Conservation (phyloP, 2,113 vertebrate species). For the Emydura subglobosa region DNA sequence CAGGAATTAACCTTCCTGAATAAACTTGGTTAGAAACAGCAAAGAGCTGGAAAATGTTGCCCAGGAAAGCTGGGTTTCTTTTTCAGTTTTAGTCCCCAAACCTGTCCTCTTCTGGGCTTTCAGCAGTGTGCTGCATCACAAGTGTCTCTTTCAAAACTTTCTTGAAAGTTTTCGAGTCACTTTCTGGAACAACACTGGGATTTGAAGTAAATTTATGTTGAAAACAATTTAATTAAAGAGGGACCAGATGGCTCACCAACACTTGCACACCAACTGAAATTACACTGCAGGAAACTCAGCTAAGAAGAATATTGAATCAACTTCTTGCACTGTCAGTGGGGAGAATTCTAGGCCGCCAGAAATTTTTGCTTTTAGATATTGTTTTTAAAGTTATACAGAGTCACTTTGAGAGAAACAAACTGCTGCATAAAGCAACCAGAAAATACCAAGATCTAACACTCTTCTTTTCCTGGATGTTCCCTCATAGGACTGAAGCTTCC, state of each 20-base stretch:
- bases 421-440: neutral
- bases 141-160: neutral
- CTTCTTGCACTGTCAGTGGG: neutral
- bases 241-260: slow-evolving; percentile 22
- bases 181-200: slow-evolving; percentile 2
- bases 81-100: neutral
- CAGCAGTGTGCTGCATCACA: neutral
- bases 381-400: neutral
- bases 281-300: slow-evolving; percentile 12
- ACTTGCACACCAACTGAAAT: slow-evolving; percentile 36
- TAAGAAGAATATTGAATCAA: slow-evolving; percentile 4
- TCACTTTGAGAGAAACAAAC: slow-evolving; percentile 1
- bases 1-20: neutral
- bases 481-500: neutral
- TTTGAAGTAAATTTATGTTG: slow-evolving; percentile 3
- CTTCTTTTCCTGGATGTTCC: neutral
- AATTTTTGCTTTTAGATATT: slow-evolving; percentile 35
- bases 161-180: neutral
- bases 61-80: neutral
- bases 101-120: neutral
- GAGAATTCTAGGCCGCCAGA: slow-evolving; percentile 28
- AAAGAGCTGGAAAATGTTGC: neutral
- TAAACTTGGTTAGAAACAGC: neutral
- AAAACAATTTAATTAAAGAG: slow-evolving; percentile 50
- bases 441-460: neutral